Evolutionary conservation across 2,797 vertebrate species (phyloP).

Genomic region (Cynopterus sphinx): DNA sequence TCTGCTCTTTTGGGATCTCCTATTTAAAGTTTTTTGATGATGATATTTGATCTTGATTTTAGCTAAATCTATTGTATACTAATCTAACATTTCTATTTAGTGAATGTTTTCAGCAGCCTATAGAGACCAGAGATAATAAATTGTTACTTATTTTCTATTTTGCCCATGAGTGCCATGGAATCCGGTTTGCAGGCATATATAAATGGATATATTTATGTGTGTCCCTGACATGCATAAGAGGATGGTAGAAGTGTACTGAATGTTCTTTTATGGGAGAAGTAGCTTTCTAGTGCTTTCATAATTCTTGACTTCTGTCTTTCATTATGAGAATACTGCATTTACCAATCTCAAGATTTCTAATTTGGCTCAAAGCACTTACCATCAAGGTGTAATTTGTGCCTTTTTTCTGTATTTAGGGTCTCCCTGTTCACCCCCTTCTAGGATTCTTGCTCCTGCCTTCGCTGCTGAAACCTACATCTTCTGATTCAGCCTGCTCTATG

Average conservation of each 20-base stretch:
- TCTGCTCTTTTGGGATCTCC: background rate
- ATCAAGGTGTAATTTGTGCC: background rate
- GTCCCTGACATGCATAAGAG: background rate
- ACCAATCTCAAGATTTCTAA: background rate
- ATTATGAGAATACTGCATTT: background rate
- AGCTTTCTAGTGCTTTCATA: background rate
- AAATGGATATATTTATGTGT: background rate
- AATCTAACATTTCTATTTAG: background rate
- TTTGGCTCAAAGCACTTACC: background rate
- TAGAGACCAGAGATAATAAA: background rate
- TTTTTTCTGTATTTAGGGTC: background rate
- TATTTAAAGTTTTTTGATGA: background rate
- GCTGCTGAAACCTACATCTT: background rate
- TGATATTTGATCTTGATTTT: conserved; percentile 46
- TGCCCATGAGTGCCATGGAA: background rate
- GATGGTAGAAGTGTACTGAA: background rate
- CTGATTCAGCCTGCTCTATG: background rate
- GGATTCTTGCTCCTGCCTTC: background rate
- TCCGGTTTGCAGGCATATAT: background rate
- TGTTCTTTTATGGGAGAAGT: background rate
- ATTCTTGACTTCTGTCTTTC: background rate
- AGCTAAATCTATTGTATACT: background rate
- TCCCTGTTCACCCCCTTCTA: background rate
- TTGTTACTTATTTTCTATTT: background rate
- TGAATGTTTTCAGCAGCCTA: background rate